Percentiles rank a stretch among this genome's conserved stretches.
phyloP scores from a whole-genome alignment of 2,888 invertebrate genomes.

The Sycophila texana region DNA sequence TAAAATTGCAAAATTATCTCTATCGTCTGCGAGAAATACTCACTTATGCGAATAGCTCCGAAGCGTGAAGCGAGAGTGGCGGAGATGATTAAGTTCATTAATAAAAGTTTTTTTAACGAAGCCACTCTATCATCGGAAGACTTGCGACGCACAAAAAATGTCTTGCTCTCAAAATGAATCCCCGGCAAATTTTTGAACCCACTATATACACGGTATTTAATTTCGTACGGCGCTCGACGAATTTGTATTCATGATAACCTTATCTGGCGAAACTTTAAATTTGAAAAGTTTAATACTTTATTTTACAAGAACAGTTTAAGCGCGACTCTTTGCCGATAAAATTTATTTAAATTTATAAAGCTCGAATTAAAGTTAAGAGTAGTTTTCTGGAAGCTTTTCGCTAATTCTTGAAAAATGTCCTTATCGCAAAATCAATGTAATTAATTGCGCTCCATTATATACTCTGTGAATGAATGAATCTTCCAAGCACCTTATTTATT shows the following conservation, averaged over 20 bases:
- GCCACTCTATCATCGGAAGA: background rate
- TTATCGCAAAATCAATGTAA: background rate
- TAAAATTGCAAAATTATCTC: slow-evolving; percentile 43
- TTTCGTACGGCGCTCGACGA: background rate
- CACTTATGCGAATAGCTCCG: slow-evolving; percentile 6
- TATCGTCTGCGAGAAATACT: slow-evolving; percentile 6
- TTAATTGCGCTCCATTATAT: no score
- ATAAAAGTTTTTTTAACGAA: background rate
- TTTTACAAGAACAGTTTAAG: background rate
- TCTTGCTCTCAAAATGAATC: background rate
- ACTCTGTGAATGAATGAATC: no score
- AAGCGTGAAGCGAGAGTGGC: slow-evolving; percentile 6
- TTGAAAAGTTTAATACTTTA: background rate
- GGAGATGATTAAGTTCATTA: slow-evolving; percentile 33
- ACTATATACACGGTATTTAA: background rate
- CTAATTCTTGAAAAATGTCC: background rate
- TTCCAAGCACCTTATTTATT: no score
- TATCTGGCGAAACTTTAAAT: slow-evolving; percentile 24
- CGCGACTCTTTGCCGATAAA: slow-evolving; percentile 16
- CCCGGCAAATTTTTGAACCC: background rate
- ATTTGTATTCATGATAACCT: background rate
- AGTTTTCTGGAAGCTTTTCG: no score
- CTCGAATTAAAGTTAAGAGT: background rate
- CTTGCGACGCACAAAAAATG: background rate
- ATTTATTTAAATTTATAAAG: slow-evolving; percentile 28